Evolutionary conservation across 2,797 vertebrate genomes (phyloP).

Genomic region (Poeciliopsis presidionis): DNA sequence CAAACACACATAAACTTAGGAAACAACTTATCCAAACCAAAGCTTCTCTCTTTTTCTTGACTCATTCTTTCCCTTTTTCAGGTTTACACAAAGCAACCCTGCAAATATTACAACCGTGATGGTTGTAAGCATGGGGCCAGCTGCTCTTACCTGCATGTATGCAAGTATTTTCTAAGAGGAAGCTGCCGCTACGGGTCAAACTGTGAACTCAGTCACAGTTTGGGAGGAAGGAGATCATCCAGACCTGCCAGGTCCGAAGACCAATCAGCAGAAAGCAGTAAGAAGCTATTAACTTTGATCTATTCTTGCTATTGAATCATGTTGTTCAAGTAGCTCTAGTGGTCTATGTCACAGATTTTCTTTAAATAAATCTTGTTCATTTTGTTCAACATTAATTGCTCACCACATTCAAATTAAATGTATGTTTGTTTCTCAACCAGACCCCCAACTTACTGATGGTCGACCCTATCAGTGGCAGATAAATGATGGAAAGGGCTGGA

Average conservation of each 20-base stretch:
- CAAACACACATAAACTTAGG: neutral
- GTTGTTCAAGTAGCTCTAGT: neutral
- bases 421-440: constrained; percentile 32
- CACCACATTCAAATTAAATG: neutral
- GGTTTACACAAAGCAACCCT: constrained; percentile 22
- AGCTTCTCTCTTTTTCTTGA: neutral
- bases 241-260: rapidly evolving
- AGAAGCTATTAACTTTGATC: constrained; percentile 2
- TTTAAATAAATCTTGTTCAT: neutral
- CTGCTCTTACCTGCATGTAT: constrained; percentile 69
- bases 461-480: constrained; percentile 76
- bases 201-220: constrained; percentile 65
- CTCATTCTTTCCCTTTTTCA: neutral
- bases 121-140: constrained; percentile 47
- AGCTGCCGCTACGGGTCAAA: constrained; percentile 54
- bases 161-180: constrained; percentile 61
- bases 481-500: constrained; percentile 57
- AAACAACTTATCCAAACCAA: neutral
- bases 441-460: constrained; percentile 38
- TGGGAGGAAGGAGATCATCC: neutral
- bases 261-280: constrained; percentile 8
- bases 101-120: constrained; percentile 70
- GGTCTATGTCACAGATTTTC: neutral
- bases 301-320: neutral
- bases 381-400: neutral